Evolutionary conservation across 2,113 vertebrate species (phyloP), one percentile per base, ranked within the genome.

Genomic region (Melanerpes formicivorus): DNA sequence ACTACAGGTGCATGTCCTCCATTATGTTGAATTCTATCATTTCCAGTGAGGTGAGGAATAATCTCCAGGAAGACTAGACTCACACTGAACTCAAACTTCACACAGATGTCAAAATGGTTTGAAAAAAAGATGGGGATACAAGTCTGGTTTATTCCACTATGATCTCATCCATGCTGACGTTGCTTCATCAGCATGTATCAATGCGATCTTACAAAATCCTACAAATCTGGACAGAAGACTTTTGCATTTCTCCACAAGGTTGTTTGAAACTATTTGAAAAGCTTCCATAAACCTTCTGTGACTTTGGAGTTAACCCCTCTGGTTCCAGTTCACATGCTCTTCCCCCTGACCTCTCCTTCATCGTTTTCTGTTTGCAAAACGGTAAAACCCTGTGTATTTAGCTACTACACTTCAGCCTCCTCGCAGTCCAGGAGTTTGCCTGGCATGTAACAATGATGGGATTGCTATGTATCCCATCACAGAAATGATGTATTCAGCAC

Each of bases 81-180:
- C 66, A 27, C 5, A 3, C 1, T 63, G 50, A 40, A 9, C 25
- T 90, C 67, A 55, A 0, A 37, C 84, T 50, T 60, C 50, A 58
- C 40, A 30, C 4, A 27, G 34, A 22, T 15, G 27, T 44, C 25
- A 59, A 42, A 82, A 48, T 10, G 29, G 12, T 52, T 88, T 7
- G 3, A 40, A 34, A 42, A 14, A 34, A 11, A 42, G 7, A 25
- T n/a, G 55, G 1, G 16, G 9, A 9, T 27, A 72, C 42, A 14
- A 2, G 5, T 10, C 52, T 71, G n/a, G 18, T 75, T 79, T 32
- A 32, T 13, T 42, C 40, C 60, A 9, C 62, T n/a, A 37, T 23
- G 66, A 27, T 40, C 62, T 32, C 3, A 0, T 7, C 5, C 8
- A 2, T 30, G 62, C 1, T 48, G 50, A 18, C 18, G 37, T 18